phyloP scores from a whole-genome alignment of 2,113 vertebrate species.

The Phrynosoma platyrhinos region DNA sequence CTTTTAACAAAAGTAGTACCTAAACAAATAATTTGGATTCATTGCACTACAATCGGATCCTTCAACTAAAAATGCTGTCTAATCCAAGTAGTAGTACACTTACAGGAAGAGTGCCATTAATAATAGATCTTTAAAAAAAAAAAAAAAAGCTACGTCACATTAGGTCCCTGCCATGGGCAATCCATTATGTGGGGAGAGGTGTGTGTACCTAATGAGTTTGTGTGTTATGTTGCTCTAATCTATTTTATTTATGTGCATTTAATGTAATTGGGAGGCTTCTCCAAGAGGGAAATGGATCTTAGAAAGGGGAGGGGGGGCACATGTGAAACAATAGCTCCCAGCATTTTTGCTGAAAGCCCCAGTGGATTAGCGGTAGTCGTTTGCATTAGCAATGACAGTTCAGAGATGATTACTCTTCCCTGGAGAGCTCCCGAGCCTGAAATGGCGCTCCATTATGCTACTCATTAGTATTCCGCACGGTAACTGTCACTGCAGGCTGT shows the following conservation, averaged over 20 bases:
- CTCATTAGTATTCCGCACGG: slow-evolving; percentile 63
- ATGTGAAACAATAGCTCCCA: slow-evolving; percentile 57
- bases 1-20: rapidly evolving
- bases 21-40: neutral
- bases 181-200: slow-evolving; percentile 28
- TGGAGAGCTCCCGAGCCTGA: slow-evolving; percentile 55
- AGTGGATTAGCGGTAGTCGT: slow-evolving; percentile 47
- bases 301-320: slow-evolving; percentile 31
- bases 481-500: slow-evolving; percentile 44
- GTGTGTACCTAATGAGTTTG: slow-evolving; percentile 6
- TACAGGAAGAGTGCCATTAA: slow-evolving; percentile 4
- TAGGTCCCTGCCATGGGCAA: slow-evolving; percentile 25
- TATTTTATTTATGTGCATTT: slow-evolving; percentile 42
- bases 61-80: neutral
- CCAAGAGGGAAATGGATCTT: slow-evolving; percentile 28
- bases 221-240: slow-evolving; percentile 35
- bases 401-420: slow-evolving; percentile 64
- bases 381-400: slow-evolving; percentile 64
- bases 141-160: slow-evolving; percentile 9
- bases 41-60: slow-evolving; percentile 4
- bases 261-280: slow-evolving; percentile 53
- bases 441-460: slow-evolving; percentile 58
- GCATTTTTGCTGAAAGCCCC: slow-evolving; percentile 50
- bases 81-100: slow-evolving; percentile 1
- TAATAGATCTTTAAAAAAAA: slow-evolving; percentile 27